Base-by-base conservation (phyloP, 2,888 invertebrate species). In the Hermaeophaga mercurialis region DNA sequence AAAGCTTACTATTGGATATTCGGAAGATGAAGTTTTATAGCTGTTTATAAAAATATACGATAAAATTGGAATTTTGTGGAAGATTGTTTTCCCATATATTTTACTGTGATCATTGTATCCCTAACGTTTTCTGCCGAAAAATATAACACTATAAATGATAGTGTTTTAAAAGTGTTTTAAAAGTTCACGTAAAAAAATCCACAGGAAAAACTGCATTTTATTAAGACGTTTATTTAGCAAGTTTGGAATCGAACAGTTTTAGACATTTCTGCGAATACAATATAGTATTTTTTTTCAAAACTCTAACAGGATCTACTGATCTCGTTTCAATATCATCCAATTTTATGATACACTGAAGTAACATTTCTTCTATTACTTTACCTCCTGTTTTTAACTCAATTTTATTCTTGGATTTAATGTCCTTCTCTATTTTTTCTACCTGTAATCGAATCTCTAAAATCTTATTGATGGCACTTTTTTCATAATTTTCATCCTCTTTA, bases 211-310 rank as follows among this genome's bases (percentile, higher is more conserved):
- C n/a, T n/a, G n/a, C n/a, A n/a, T n/a, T n/a, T n/a, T n/a, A n/a
- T n/a, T n/a, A n/a, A n/a, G n/a, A n/a, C n/a, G n/a, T n/a, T n/a
- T n/a, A n/a, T n/a, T n/a, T n/a, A n/a, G n/a, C n/a, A n/a, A 49
- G n/a, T 49, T 39, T 49, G 11, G 38, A 39, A 39, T 49, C 49
- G 12, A 49, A 49, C 11, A 49, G 14, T 5, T 17, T 49, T 6
- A 49, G 39, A 34, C 49, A 49, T 14, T 49, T 26, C 17, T 49
- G 49, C 12, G 17, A 28, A 19, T 49, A 49, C 39, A 49, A 15
- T 15, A 49, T 28, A 0, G 34, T 38, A 7, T 15, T 38, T 31
- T 49, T 49, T 19, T 39, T 49, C 15, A 39, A 28, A 38, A 39
- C 6, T 9, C 28, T 49, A 5, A 39, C 28, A 6, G 17, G 22